Evolutionary conservation across 1,140 invertebrate genomes (phyloP).

Genomic region (Drosophila asahinai): DNA sequence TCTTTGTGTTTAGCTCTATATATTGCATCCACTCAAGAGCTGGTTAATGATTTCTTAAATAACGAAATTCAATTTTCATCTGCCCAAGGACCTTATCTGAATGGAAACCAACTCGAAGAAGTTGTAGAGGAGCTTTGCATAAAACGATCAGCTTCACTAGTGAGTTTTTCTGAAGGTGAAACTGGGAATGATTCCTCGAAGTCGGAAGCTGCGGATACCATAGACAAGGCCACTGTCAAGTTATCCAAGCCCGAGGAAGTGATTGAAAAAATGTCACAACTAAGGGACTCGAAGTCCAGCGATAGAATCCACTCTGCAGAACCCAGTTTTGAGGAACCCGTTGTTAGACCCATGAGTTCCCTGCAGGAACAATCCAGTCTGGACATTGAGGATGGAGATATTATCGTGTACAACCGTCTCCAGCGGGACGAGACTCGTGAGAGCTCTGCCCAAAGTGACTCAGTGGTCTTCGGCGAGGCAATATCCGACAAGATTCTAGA

Average conservation of each 20-base stretch:
- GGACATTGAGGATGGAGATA: conserved; percentile 66
- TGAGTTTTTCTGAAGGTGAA: conserved; percentile 20
- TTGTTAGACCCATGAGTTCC: conserved; percentile 49
- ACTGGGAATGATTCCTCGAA: conserved; percentile 8
- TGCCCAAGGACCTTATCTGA: neutral
- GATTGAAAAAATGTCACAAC: conserved; percentile 70
- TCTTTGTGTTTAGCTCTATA: neutral
- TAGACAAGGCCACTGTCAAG: conserved; percentile 55
- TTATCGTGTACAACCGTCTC: conserved; percentile 58
- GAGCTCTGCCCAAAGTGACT: conserved; percentile 74
- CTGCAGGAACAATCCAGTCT: conserved; percentile 58
- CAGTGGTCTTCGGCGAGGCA: conserved; percentile 57
- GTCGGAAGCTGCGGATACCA: conserved; percentile 48
- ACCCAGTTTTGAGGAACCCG: conserved; percentile 56
- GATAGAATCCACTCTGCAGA: conserved; percentile 27
- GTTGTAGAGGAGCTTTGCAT: conserved; percentile 51
- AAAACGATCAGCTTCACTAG: conserved; percentile 46
- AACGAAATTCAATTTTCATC: conserved; percentile 51
- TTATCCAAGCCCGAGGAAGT: conserved; percentile 58
- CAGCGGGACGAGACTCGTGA: conserved; percentile 68
- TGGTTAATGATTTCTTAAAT: conserved; percentile 42
- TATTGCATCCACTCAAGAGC: conserved; percentile 20
- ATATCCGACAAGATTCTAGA: conserved; percentile 21
- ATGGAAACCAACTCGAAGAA: conserved; percentile 14
- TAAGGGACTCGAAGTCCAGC: conserved; percentile 41